Percentiles rank a stretch among this genome's conserved stretches.
phyloP scores from a whole-genome alignment of 2,797 vertebrate genomes.

The Sebastes kiyomatsui region DNA sequence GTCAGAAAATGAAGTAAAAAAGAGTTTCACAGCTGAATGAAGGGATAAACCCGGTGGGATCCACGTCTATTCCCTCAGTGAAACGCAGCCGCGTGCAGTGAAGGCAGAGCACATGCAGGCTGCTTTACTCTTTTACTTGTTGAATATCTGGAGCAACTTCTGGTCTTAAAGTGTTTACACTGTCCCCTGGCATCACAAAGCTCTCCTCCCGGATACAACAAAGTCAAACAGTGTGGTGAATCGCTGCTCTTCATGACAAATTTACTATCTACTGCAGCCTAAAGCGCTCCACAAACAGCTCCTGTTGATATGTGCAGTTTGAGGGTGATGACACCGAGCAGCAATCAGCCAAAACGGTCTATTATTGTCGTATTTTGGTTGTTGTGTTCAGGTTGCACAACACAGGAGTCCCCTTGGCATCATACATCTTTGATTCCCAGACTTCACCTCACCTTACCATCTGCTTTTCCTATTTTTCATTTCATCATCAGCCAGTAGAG shows the following conservation, averaged over 20 bases:
- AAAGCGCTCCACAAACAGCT: neutral
- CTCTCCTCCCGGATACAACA: conserved; percentile 16
- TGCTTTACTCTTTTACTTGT: conserved; percentile 2
- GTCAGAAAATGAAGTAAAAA: conserved; percentile 30
- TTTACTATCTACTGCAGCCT: conserved; percentile 1
- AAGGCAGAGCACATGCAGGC: neutral
- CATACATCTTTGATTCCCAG: neutral
- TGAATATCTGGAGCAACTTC: neutral
- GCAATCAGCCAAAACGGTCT: conserved; percentile 40
- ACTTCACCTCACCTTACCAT: neutral
- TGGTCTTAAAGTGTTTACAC: neutral
- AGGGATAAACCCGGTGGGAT: conserved; percentile 4
- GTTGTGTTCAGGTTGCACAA: conserved; percentile 14
- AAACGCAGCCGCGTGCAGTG: conserved; percentile 6
- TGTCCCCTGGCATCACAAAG: conserved; percentile 6
- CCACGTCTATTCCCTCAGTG: neutral
- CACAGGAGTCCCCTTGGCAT: neutral
- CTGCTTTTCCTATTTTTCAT: neutral
- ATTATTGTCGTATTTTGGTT: neutral
- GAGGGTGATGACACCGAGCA: conserved; percentile 59
- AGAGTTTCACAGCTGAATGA: conserved; percentile 11
- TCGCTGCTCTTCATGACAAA: conserved; percentile 15
- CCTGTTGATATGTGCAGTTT: neutral
- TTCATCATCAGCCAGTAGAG: conserved; percentile 20
- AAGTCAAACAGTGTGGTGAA: conserved; percentile 33